Conservation (phyloP, 2,113 vertebrate genomes). For the Oceanodroma tethys region DNA sequence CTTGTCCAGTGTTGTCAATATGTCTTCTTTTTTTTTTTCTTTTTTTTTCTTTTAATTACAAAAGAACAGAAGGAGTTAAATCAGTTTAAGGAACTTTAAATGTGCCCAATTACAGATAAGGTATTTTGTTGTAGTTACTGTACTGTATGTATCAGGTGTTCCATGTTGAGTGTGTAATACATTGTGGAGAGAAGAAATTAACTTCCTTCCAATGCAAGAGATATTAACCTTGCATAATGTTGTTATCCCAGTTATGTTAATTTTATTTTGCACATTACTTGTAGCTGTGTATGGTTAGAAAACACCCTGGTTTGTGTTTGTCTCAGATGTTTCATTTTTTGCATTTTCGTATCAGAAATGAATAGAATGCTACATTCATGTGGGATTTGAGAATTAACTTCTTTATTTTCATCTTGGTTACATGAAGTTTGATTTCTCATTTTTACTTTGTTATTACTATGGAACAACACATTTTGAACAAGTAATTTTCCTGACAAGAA, state of each 20-base stretch:
- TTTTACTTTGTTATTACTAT: conserved; percentile 22
- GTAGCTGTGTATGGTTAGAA: conserved; percentile 55
- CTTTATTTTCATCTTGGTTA: conserved; percentile 12
- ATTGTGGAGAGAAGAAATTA: conserved; percentile 24
- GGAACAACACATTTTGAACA: conserved; percentile 56
- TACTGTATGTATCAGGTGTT: conserved; percentile 69
- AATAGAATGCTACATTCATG: background rate
- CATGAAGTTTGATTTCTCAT: background rate
- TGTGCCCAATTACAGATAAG: conserved; percentile 49
- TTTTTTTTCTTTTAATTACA: background rate
- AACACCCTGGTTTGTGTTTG: conserved; percentile 41
- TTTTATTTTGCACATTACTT: conserved; percentile 72
- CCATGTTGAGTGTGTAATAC: conserved; percentile 58
- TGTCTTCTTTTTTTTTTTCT: conserved; percentile 46
- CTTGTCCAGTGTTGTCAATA: conserved; percentile 76
- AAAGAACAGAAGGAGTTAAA: conserved; percentile 58
- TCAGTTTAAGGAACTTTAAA: conserved; percentile 70
- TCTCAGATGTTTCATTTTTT: conserved; percentile 46
- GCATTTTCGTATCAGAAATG: conserved; percentile 1
- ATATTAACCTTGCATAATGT: conserved; percentile 5
- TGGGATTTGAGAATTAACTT: background rate
- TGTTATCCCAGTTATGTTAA: conserved; percentile 9
- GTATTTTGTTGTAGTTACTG: conserved; percentile 62
- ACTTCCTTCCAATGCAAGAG: conserved; percentile 44
- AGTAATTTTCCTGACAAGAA: conserved; percentile 76